Percentiles rank a stretch among this genome's conserved stretches.
phyloP scores from a whole-genome alignment of 2,888 invertebrate genomes.

The Acanthococcus lagerstroemiae region DNA sequence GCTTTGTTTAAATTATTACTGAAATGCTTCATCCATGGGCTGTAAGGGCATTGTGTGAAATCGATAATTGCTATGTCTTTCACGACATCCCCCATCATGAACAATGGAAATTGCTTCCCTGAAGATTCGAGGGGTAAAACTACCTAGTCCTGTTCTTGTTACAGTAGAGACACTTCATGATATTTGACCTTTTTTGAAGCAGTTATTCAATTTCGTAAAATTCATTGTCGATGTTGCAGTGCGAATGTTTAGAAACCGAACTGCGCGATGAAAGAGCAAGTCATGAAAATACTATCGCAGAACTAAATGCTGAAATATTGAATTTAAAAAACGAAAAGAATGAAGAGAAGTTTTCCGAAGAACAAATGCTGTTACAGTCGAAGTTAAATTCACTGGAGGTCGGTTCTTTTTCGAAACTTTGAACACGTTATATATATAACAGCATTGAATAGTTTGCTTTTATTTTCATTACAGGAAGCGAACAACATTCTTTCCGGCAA shows the following conservation, averaged over 20 bases:
- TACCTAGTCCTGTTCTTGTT: too few species aligned
- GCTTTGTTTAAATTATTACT: too few species aligned
- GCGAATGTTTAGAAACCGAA: constrained; percentile 10
- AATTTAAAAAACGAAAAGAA: background rate
- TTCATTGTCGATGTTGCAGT: background rate
- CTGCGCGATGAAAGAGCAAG: constrained; percentile 4
- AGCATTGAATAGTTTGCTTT: background rate
- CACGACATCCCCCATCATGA: too few species aligned
- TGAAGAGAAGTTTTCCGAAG: background rate
- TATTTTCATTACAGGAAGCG: constrained; percentile 3
- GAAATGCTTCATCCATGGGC: too few species aligned
- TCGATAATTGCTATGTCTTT: too few species aligned
- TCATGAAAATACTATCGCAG: background rate
- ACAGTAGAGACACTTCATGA: too few species aligned
- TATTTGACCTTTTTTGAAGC: too few species aligned
- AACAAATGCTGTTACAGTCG: constrained; percentile 1
- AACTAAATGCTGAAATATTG: background rate
- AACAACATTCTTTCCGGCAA: background rate
- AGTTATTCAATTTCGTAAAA: background rate
- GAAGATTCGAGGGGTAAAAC: too few species aligned
- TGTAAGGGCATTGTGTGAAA: too few species aligned
- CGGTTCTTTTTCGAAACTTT: background rate
- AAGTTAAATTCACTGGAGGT: constrained; percentile 11
- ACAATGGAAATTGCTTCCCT: too few species aligned
- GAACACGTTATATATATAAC: background rate